phyloP scores from a whole-genome alignment of 2,797 vertebrate genomes.

The Rhadinocentrus ornatus region DNA sequence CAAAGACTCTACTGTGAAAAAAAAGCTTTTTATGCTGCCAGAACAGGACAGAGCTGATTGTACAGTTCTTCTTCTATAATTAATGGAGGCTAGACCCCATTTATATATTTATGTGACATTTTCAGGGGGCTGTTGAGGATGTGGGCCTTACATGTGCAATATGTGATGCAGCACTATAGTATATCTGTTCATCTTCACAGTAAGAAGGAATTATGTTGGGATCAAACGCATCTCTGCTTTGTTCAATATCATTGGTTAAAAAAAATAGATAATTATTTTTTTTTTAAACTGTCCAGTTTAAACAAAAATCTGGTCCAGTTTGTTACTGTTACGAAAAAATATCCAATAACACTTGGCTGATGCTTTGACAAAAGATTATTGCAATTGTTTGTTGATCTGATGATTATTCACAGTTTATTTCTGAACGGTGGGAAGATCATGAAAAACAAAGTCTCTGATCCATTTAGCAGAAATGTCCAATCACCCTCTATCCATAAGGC shows the following conservation, averaged over 20 bases:
- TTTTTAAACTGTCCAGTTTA: neutral
- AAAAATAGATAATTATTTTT: neutral
- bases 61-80: constrained; percentile 11
- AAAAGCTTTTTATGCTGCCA: neutral
- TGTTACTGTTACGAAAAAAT: neutral
- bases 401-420: constrained; percentile 1
- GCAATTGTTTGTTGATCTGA: constrained; percentile 5
- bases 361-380: neutral
- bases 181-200: neutral
- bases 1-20: neutral
- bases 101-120: neutral
- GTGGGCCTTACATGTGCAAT: neutral
- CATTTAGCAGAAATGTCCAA: constrained; percentile 6
- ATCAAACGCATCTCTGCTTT: neutral
- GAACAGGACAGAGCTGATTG: neutral
- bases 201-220: neutral
- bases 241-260: neutral
- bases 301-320: neutral
- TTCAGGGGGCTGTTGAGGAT: neutral
- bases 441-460: neutral
- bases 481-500: neutral
- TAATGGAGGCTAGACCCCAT: constrained; percentile 15
- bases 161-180: neutral
- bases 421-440: constrained; percentile 7
- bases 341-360: neutral